These are phyloP conservation scores for Timema cristinae DNA, from an alignment of 2,888 invertebrate genomes.

Conservation along the genomic window DNA sequence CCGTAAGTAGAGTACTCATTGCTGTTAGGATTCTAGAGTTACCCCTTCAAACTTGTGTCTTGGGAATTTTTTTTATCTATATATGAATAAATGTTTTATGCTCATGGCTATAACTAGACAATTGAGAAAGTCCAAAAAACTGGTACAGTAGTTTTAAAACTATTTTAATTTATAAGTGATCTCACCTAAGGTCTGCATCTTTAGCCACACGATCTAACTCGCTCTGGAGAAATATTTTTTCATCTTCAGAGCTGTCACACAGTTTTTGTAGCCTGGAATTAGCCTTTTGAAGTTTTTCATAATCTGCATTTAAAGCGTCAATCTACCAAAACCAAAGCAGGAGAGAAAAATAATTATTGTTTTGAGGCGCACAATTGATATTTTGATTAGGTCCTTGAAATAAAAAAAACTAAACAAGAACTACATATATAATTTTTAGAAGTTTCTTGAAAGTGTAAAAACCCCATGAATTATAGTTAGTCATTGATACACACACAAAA, in stretches of 20 bases:
- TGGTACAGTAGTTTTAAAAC: not conserved
- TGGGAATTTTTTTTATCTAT: too few species aligned
- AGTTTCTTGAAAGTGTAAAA: not conserved
- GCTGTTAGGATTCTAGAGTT: too few species aligned
- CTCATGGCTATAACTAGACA: too few species aligned
- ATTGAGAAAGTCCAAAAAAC: too few species aligned
- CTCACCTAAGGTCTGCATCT: slow-evolving; percentile 68
- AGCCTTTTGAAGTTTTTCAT: slow-evolving; percentile 72
- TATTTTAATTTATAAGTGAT: not conserved
- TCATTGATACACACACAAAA: not conserved
- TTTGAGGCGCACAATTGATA: too few species aligned
- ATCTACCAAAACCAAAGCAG: slow-evolving; percentile 46
- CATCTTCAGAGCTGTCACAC: slow-evolving; percentile 68
- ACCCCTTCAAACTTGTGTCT: too few species aligned
- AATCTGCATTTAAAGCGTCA: slow-evolving; percentile 70
- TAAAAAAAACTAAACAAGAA: slow-evolving; percentile 14
- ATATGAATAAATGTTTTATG: too few species aligned
- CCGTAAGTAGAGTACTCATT: too few species aligned
- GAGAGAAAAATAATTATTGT: too few species aligned
- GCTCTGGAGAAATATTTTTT: slow-evolving; percentile 67
- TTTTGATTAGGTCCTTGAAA: too few species aligned
- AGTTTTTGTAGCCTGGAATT: slow-evolving; percentile 70
- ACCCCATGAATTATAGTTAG: not conserved
- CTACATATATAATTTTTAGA: slow-evolving; percentile 9
- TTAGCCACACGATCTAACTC: slow-evolving; percentile 74